Percentiles rank a stretch among this genome's conserved stretches.
Conservation (phyloP, 2,797 vertebrate genomes). For the Ceyx erithaca region DNA sequence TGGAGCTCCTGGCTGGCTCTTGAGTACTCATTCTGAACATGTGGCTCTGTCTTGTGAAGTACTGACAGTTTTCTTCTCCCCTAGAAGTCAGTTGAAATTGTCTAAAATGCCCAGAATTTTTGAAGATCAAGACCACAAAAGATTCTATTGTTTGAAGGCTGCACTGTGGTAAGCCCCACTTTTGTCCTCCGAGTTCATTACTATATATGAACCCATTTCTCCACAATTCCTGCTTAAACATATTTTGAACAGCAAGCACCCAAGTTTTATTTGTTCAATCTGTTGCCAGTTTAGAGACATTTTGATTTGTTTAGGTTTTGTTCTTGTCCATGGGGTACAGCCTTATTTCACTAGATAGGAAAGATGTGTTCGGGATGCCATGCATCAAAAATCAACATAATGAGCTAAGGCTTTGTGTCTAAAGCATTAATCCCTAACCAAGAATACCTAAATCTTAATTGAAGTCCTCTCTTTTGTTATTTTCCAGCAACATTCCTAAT, state of each 20-base stretch:
- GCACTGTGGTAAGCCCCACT: neutral
- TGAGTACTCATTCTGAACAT: neutral
- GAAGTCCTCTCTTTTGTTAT: neutral
- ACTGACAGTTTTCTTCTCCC: neutral
- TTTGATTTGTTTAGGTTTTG: slow-evolving; percentile 11
- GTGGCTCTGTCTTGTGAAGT: neutral
- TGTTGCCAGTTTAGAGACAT: neutral
- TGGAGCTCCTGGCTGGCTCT: slow-evolving; percentile 41
- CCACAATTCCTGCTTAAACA: neutral
- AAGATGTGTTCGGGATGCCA: neutral
- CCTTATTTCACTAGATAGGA: neutral
- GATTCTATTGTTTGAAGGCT: neutral
- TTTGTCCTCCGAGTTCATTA: neutral
- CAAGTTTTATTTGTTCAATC: neutral
- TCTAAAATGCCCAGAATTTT: neutral
- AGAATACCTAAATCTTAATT: neutral
- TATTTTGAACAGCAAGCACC: neutral
- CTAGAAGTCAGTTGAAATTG: neutral
- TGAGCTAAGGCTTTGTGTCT: neutral
- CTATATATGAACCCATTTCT: neutral
- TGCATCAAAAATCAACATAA: neutral
- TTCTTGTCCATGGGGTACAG: neutral
- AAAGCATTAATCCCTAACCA: neutral
- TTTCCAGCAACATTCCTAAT: neutral
- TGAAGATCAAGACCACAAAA: neutral